Conservation (phyloP, 92 coral and sea anemone genomes). For the Parazoanthus atlanticus region DNA sequence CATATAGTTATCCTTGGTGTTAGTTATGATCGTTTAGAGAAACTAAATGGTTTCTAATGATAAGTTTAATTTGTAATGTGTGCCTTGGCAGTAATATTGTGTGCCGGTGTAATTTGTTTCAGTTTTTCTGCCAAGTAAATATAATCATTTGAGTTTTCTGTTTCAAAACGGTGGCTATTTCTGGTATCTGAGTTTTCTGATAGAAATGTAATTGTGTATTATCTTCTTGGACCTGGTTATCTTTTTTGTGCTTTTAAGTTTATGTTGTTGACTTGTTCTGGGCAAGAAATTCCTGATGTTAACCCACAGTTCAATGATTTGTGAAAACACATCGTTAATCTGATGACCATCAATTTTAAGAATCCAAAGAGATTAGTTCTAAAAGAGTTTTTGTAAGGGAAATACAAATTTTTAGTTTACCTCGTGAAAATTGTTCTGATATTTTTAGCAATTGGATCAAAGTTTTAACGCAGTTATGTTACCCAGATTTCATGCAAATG, state of each 20-base stretch:
- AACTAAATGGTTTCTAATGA: conserved; percentile 24
- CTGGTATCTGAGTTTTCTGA: background rate
- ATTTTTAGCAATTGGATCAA: background rate
- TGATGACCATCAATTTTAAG: background rate
- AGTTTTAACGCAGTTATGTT: too few relatives aligned
- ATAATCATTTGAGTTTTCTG: background rate
- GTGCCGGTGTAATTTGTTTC: background rate
- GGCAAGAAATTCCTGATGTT: background rate
- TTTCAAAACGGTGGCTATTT: conserved; percentile 2
- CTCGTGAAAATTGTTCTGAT: background rate
- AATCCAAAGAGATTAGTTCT: conserved; percentile 16
- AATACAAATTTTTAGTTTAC: conserved; percentile 3
- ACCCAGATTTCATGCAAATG: background rate
- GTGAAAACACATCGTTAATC: background rate
- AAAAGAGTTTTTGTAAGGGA: background rate
- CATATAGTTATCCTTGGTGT: background rate
- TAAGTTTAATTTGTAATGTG: conserved; percentile 2
- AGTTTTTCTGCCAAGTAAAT: background rate
- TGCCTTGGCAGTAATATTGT: background rate
- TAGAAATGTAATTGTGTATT: background rate
- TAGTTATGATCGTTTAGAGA: conserved; percentile 29
- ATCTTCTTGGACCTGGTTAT: background rate
- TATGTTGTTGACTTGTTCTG: background rate
- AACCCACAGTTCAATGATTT: background rate
- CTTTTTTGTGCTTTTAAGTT: background rate